phyloP scores from a whole-genome alignment of 2,888 invertebrate species.

The Aricia artaxerxes region DNA sequence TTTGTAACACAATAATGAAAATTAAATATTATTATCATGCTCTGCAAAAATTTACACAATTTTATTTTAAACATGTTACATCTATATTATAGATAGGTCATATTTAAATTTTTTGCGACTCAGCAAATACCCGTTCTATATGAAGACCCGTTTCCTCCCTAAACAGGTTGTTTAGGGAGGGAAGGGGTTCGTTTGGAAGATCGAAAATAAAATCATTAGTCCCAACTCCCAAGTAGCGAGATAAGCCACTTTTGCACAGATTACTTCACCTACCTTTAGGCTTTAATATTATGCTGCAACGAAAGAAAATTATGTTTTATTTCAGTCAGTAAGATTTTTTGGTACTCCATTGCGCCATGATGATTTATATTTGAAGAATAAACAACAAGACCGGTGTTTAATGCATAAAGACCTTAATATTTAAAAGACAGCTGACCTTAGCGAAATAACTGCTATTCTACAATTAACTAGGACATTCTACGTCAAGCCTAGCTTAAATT shows the following conservation, averaged over 20 bases:
- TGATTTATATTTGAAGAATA: too few species aligned
- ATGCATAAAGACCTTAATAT: not conserved
- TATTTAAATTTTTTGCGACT: not conserved
- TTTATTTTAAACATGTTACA: not conserved
- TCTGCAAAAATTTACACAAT: not conserved
- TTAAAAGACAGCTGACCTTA: not conserved
- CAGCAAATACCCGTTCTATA: not conserved
- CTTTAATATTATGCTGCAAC: too few species aligned
- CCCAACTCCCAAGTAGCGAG: too few species aligned
- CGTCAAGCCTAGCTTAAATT: slow-evolving; percentile 11
- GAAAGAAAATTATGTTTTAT: too few species aligned
- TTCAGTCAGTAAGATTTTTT: too few species aligned
- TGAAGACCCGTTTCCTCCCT: not conserved
- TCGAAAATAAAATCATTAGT: too few species aligned
- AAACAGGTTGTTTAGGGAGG: too few species aligned
- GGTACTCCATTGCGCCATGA: too few species aligned
- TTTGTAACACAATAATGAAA: not conserved
- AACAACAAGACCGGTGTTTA: not conserved
- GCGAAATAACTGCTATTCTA: not conserved
- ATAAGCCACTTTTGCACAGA: too few species aligned
- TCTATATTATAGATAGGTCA: too few species aligned
- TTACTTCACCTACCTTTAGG: too few species aligned
- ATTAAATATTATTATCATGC: not conserved
- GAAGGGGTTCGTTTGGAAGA: too few species aligned
- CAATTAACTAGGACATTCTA: not conserved